Evolutionary conservation across 1,140 invertebrate species (phyloP), one percentile per base, ranked within the genome.

Genomic region (Uloborus diversus): DNA sequence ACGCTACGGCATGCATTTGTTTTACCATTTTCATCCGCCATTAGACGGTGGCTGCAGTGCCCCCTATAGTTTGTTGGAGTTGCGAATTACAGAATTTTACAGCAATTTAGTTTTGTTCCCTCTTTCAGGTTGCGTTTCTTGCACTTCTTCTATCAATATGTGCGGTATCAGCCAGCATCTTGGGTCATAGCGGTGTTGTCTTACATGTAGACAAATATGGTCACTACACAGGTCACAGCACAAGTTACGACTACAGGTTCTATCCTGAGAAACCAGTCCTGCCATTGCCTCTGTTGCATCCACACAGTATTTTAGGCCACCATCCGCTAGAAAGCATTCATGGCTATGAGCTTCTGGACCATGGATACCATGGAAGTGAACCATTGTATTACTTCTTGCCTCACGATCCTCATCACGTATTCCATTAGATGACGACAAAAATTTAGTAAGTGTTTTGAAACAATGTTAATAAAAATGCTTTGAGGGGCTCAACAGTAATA

Each of bases 161-260:
- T 3, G 17, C 30, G n/a, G 28, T 23, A 13, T 11, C 13, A 5
- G 35, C n/a, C 4, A 57, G 37, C 37, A 78, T 78, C 9, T 25
- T 51, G 2, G 73, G 73, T 1, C 73, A 78, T 33, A 78, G 73
- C 23, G 62, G 62, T 0, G 17, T 66, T 5, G 73, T 78, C 4
- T 7, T 78, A 14, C 73, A 78, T 17, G 61, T 78, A 35, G 57
- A 78, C 49, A 78, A 66, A 42, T 64, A 78, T 23, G 73, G 73
- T 4, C 73, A 78, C 11, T 66, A 14, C 37, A 42, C 47, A 4
- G 73, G 73, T 0, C 73, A 78, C 25, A 78, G 73, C 17, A 37
- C 73, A 13, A 61, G 66, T n/a, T 78, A 78, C 20, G 73, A 78
- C 33, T 78, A 65, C 61, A 27, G 73, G 30, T 78, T 65, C 61